Evolutionary conservation across 2,113 vertebrate genomes (phyloP).

Genomic region (Anser brachyrhynchus): DNA sequence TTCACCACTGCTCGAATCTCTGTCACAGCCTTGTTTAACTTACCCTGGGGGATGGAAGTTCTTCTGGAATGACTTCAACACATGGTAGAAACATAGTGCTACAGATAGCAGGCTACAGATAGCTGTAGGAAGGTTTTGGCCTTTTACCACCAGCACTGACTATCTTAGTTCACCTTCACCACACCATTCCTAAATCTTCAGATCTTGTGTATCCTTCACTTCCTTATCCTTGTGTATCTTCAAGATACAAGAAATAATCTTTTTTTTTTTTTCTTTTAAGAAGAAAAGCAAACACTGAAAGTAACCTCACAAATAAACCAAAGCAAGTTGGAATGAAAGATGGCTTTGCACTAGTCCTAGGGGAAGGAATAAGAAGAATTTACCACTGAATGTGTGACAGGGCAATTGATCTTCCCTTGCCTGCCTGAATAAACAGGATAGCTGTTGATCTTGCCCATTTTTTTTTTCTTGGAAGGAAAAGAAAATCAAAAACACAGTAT

Average conservation of each 20-base stretch:
- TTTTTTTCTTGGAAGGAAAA: neutral
- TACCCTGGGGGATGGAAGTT: neutral
- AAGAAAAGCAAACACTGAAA: neutral
- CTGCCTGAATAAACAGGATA: neutral
- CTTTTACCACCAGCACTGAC: neutral
- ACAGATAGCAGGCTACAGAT: neutral
- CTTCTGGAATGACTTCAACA: neutral
- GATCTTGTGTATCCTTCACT: neutral
- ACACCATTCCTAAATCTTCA: neutral
- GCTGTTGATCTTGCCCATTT: neutral
- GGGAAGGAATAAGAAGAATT: neutral
- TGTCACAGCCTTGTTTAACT: neutral
- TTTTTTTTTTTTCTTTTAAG: neutral
- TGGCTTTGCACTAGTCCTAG: neutral
- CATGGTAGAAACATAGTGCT: neutral
- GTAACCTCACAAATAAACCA: neutral
- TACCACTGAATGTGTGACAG: neutral
- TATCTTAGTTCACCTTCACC: neutral
- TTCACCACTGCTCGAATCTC: neutral
- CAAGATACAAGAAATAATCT: neutral
- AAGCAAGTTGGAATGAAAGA: neutral
- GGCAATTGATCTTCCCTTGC: neutral
- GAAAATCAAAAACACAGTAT: fast-evolving
- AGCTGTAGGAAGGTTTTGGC: neutral
- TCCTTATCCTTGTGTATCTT: no score